Evolutionary conservation across 2,113 vertebrate genomes (phyloP), one percentile per base, ranked within the genome.

Genomic region (Pandion haliaetus): DNA sequence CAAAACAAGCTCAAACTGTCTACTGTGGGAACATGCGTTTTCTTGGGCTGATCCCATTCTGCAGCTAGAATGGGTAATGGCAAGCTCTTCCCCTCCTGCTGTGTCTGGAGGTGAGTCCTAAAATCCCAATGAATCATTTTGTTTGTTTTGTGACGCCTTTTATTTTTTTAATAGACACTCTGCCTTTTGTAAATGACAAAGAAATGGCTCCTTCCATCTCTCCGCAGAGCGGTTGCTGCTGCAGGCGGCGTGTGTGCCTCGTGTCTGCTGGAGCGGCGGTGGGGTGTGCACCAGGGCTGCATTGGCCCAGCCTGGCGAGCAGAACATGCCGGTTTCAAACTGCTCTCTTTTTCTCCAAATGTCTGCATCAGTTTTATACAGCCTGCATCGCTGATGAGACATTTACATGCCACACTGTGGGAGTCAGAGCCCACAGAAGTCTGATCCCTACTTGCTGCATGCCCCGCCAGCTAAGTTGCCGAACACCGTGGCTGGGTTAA

Each of bases 51-150:
- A 87, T 93, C 82, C 81, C 78, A 85, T 96, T 94, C 86, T 95
- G 70, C 74, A 94, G 36, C 70, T 82, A 87, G 93, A 95, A 94
- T 90, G 81, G 83, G 62, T 76, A 95, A 93, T 17, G 45, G 83
- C 94, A 95, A 93, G 81, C 44, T 92, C 83, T 92, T 94, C 45
- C 83, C 90, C 93, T 94, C 95, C 96, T 7, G 81, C 94, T 96
- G 94, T 87, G 93, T 57, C 82, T 94, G 90, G 94, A 97, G 95
- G 94, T 96, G 93, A 97, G 94, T 95, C 90, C 83, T 96, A 95
- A 97, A 97, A 95, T 97, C 83, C 84, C 88, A 94, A 79, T 96
- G 94, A 96, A 92, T 95, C 69, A 69, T 95, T 95, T 80, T 95
- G 83, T 95, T 96, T 97, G 94, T 76, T 94, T 94, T 92, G 95